Percentiles rank a stretch among this genome's conserved stretches.
phyloP scores from a whole-genome alignment of 2,888 invertebrate species.

The Parnassius orleans region DNA sequence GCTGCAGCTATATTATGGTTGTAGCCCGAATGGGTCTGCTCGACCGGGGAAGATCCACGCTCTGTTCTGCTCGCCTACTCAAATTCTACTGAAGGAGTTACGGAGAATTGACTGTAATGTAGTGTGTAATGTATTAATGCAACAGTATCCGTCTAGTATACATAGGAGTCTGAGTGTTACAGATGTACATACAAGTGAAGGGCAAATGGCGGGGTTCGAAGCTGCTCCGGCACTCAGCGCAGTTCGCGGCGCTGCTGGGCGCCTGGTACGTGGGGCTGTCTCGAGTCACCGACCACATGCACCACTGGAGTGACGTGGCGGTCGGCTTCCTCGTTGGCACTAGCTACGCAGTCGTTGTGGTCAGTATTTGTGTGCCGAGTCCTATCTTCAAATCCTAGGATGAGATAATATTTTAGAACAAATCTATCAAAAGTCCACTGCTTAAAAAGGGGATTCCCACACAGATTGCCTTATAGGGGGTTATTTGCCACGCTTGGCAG shows the following conservation, averaged over 20 bases:
- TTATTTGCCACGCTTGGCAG: too few species aligned
- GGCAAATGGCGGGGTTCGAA: constrained; percentile 87
- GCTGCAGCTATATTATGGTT: too few species aligned
- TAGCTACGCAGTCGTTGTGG: constrained; percentile 77
- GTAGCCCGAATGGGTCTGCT: too few species aligned
- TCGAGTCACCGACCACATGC: constrained; percentile 92
- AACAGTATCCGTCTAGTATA: too few species aligned
- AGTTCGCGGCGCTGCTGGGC: constrained; percentile 83
- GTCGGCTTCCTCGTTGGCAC: constrained; percentile 84
- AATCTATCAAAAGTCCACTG: not conserved
- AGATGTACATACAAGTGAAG: constrained; percentile 90
- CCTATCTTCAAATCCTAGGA: not conserved
- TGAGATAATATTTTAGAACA: too few species aligned
- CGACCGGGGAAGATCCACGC: too few species aligned
- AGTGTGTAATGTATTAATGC: too few species aligned
- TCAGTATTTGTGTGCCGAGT: constrained; percentile 37
- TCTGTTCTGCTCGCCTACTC: too few species aligned
- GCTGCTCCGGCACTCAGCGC: constrained; percentile 87
- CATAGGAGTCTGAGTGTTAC: constrained; percentile 20
- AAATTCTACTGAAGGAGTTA: too few species aligned
- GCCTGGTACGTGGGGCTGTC: constrained; percentile 89
- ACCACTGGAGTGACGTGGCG: constrained; percentile 94
- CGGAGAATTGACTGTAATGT: too few species aligned
- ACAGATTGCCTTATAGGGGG: too few species aligned
- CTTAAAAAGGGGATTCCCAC: too few species aligned